Percentiles rank a stretch among this genome's conserved stretches.
Conservation (phyloP, 2,113 vertebrate genomes). For the Xenotilapia caudafasciata region DNA sequence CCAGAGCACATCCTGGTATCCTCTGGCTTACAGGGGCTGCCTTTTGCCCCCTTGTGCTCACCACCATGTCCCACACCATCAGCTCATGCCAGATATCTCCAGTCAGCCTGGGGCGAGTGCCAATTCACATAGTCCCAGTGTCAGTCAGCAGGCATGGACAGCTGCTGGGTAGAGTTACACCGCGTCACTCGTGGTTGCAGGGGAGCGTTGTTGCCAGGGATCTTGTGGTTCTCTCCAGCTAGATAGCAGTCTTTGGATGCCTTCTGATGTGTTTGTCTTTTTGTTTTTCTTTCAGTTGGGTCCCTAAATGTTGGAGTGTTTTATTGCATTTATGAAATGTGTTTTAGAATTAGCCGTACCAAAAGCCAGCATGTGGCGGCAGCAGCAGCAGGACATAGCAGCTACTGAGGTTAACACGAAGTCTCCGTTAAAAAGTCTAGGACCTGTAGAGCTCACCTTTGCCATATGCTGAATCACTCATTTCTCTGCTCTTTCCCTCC, state of each 20-base stretch:
- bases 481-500: background rate
- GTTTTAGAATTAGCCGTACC: background rate
- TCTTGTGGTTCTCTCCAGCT: background rate
- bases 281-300: background rate
- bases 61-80: slow-evolving; percentile 40
- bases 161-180: slow-evolving; percentile 61
- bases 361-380: background rate
- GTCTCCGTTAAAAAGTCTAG: slow-evolving; percentile 4
- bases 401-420: background rate
- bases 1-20: slow-evolving; percentile 3
- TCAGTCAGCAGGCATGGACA: slow-evolving; percentile 59
- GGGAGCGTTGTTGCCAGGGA: slow-evolving; percentile 32
- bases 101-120: slow-evolving; percentile 48
- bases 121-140: slow-evolving; percentile 38
- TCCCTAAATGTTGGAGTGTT: background rate
- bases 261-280: background rate
- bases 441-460: slow-evolving; percentile 43
- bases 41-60: slow-evolving; percentile 33
- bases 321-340: background rate
- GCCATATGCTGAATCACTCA: slow-evolving; percentile 41
- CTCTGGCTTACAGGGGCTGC: background rate
- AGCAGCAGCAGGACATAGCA: background rate
- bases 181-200: slow-evolving; percentile 3
- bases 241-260: background rate
- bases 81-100: slow-evolving; percentile 54